Conservation (phyloP, 92 coral and sea anemone species). For the Montipora capitata region DNA sequence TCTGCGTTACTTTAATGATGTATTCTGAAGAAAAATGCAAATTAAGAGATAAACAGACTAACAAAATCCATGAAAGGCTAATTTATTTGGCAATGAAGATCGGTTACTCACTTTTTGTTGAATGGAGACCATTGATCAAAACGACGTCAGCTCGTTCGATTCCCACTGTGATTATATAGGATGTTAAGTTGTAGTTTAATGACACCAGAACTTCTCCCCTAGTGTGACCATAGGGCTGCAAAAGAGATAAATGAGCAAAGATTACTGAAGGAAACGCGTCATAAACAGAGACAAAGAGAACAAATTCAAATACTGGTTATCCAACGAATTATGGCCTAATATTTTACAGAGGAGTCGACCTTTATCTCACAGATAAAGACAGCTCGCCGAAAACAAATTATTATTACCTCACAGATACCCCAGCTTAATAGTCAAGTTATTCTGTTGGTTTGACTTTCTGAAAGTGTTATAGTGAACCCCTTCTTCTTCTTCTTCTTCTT, state of each 20-base stretch:
- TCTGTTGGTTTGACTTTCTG: no score
- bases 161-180: conserved; percentile 42
- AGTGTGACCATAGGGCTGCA: conserved; percentile 79
- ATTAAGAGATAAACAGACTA: background rate
- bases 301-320: no score
- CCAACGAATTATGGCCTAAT: no score
- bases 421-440: no score
- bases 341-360: no score
- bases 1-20: conserved; percentile 78
- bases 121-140: conserved; percentile 58
- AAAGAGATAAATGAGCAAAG: background rate
- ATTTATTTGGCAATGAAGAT: background rate
- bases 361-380: no score
- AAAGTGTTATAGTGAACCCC: no score
- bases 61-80: background rate
- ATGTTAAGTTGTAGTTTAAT: conserved; percentile 41
- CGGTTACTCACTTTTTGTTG: conserved; percentile 57
- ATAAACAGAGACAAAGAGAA: no score
- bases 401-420: no score
- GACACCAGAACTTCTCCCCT: conserved; percentile 74
- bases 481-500: no score
- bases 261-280: background rate
- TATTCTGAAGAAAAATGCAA: conserved; percentile 58
- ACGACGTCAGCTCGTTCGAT: conserved; percentile 67
- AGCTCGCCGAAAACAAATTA: no score